A percentile compares a stretch with the other conserved stretches of the same genome.
Conservation (phyloP, 2,888 invertebrate species). For the Anthophora plumipes region DNA sequence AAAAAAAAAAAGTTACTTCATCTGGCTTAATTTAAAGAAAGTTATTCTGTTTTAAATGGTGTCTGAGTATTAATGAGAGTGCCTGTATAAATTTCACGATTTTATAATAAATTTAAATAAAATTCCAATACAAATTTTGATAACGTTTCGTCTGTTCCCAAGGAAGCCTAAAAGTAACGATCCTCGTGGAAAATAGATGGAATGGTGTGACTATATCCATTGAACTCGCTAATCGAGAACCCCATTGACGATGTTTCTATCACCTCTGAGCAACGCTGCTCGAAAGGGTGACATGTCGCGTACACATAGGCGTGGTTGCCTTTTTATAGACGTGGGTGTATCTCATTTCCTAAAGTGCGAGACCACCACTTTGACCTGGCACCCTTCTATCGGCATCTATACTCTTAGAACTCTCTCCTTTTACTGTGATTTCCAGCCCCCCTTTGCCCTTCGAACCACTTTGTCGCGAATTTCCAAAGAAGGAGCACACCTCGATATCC, state of each 20-base stretch:
- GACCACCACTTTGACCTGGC: conserved; percentile 60
- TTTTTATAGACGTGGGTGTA: conserved; percentile 68
- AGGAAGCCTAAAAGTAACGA: neutral
- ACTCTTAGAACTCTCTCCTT: conserved; percentile 44
- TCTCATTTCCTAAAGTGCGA: conserved; percentile 72
- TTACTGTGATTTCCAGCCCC: conserved; percentile 58
- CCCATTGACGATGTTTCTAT: conserved; percentile 26
- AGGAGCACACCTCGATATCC: neutral
- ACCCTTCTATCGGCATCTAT: conserved; percentile 45
- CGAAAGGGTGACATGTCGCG: conserved; percentile 14
- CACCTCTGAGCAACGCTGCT: conserved; percentile 3
- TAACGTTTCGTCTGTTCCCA: neutral
- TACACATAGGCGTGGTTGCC: conserved; percentile 62
- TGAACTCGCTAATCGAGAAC: neutral
- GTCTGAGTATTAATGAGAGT: too few relatives aligned
- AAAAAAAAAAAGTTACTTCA: too few relatives aligned
- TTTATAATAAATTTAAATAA: too few relatives aligned
- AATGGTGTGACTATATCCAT: conserved; percentile 6
- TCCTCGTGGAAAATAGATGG: neutral
- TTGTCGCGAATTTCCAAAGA: conserved; percentile 35
- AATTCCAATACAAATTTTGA: too few relatives aligned
- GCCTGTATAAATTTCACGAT: too few relatives aligned
- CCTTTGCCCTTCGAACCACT: conserved; percentile 32
- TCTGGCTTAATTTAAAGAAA: too few relatives aligned
- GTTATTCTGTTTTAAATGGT: too few relatives aligned